Percentiles rank a stretch among this genome's conserved stretches.
Conservation (phyloP, 2,888 invertebrate genomes). For the Lumbricus terrestris region DNA sequence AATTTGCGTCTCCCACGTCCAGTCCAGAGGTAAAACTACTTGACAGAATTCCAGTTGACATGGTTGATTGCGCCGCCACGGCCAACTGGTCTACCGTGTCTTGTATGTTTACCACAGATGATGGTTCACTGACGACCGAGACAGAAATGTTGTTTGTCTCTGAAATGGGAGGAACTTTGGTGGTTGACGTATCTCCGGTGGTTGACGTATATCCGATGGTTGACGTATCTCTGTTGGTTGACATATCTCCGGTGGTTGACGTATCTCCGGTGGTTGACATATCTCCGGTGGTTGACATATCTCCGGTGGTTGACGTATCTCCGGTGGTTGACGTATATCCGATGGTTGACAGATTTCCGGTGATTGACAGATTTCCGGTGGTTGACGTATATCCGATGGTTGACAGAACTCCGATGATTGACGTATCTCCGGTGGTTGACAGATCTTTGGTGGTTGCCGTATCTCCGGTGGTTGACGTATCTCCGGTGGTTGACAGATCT, state of each 20-base stretch:
- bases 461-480: neutral
- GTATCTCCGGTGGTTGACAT: too few relatives aligned
- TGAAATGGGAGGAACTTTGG: conserved; percentile 3
- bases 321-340: neutral
- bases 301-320: too few relatives aligned
- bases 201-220: neutral
- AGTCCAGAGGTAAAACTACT: too few relatives aligned
- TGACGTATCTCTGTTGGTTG: too few relatives aligned
- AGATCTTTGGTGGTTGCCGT: neutral
- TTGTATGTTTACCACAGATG: neutral
- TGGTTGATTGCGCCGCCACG: too few relatives aligned
- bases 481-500: too few relatives aligned
- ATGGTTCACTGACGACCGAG: neutral
- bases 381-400: neutral
- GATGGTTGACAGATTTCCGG: too few relatives aligned
- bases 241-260: neutral
- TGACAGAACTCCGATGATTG: too few relatives aligned
- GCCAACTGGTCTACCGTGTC: neutral
- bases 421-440: neutral
- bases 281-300: neutral
- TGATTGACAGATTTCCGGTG: too few relatives aligned
- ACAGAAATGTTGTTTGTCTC: neutral
- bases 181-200: neutral
- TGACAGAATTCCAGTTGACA: too few relatives aligned
- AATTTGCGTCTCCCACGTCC: neutral